Evolutionary conservation across 2,888 invertebrate species (phyloP).

Genomic region (Bellardia pandia): DNA sequence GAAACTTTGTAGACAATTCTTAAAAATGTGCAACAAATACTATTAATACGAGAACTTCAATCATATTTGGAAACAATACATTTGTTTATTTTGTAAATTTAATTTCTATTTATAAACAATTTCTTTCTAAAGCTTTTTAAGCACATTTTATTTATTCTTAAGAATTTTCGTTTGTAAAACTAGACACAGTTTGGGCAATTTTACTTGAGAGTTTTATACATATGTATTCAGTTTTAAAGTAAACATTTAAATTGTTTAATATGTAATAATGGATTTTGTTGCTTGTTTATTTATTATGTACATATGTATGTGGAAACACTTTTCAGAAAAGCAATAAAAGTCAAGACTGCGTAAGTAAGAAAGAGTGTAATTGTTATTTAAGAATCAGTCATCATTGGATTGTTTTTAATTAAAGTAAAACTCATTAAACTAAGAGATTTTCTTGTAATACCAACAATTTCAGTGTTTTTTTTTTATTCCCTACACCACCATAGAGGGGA

Average conservation of each 20-base stretch:
- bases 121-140: not conserved
- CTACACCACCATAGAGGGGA: too few species aligned
- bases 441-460: too few species aligned
- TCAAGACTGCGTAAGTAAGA: not conserved
- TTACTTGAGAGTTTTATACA: not conserved
- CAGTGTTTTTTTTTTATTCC: too few species aligned
- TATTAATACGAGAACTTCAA: not conserved
- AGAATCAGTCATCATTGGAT: too few species aligned
- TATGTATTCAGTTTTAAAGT: not conserved
- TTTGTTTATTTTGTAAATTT: not conserved
- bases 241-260: not conserved
- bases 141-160: not conserved
- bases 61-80: not conserved
- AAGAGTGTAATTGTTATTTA: not conserved
- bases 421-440: too few species aligned
- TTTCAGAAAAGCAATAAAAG: not conserved
- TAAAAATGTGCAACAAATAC: conserved; percentile 1
- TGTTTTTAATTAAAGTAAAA: too few species aligned
- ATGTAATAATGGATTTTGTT: not conserved
- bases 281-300: not conserved
- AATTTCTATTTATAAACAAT: not conserved
- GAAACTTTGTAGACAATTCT: conserved; percentile 28
- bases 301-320: not conserved
- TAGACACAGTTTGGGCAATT: not conserved
- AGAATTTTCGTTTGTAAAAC: not conserved